These are phyloP conservation scores for Lithophane socia DNA, from an alignment of 2,888 invertebrate genomes.

Conservation along the genomic window DNA sequence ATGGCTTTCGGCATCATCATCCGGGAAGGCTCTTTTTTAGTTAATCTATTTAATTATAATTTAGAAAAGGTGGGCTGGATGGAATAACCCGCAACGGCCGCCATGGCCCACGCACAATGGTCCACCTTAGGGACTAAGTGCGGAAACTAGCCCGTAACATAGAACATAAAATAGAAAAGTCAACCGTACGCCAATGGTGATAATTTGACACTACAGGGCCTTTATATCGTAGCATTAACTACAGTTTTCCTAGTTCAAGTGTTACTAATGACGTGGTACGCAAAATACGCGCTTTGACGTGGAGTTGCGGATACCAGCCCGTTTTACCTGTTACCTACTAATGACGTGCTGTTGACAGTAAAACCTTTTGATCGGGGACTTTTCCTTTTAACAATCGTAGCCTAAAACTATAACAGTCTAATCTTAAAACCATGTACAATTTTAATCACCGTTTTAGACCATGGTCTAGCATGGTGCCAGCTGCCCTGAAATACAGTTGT, in stretches of 20 bases:
- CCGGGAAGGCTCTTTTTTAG: no score
- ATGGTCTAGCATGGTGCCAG: constrained; percentile 45
- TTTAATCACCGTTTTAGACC: constrained; percentile 25
- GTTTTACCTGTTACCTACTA: no score
- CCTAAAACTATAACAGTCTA: not conserved
- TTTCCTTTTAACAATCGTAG: not conserved
- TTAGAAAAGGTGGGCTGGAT: no score
- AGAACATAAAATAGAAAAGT: not conserved
- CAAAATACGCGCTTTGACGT: no score
- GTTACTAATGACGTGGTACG: not conserved
- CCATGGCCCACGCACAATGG: no score
- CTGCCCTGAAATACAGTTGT: constrained; percentile 70
- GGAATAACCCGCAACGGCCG: no score
- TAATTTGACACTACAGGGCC: not conserved
- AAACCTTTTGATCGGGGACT: not conserved
- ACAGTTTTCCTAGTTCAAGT: not conserved
- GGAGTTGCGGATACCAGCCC: no score
- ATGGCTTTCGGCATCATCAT: no score
- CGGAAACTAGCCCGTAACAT: no score
- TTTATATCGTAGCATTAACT: not conserved
- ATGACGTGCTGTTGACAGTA: not conserved
- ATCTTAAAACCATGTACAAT: not conserved
- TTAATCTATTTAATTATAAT: not conserved
- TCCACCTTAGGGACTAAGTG: no score
- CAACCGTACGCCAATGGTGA: not conserved